Evolutionary conservation across 2,113 vertebrate genomes (phyloP), one percentile per base, ranked within the genome.

Genomic region (Gobio gobio): DNA sequence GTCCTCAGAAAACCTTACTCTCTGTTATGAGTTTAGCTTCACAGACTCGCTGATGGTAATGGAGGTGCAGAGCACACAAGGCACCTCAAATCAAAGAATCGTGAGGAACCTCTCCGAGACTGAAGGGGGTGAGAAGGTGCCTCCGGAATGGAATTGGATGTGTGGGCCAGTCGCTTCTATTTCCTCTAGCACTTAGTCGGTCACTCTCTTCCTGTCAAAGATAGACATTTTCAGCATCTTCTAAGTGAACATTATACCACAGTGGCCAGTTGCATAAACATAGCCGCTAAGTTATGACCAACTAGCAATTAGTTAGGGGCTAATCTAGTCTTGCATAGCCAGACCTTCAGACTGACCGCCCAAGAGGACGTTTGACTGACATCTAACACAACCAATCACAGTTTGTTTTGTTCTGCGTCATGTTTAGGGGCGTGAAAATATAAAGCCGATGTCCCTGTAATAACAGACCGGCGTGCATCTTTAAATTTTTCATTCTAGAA

Each of bases 1-100:
- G 63, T 74, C 56, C 80, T 79, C 51, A 74, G 63, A 80, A 80
- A 61, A 80, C 66, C 43, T 66, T 54, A 24, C 5, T n/a, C 10
- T 58, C 64, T 20, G 43, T 45, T 2, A 10, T 4, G 43, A 36
- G 76, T 14, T 86, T 14, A 56, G 64, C 63, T 47, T 82, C 29
- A 20, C 47, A 83, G 49, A 56, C 7, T 72, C 2, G 45, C 80
- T 83, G 29, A 22, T 3, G 2, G 13, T 82, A 20, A 72, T 22
- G 22, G 64, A 40, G 64, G 33, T 68, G 16, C n/a, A 47, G 70
- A 74, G 70, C 70, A 26, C 70, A 74, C 2, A 6, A 49, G 70
- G 13, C 26, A 2, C 64, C 49, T 82, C 47, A 70, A 70, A 82
- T 82, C 47, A 82, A 36, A 49, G 20, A 82, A 54, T 45, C 49